Evolutionary conservation across 2,888 invertebrate species (phyloP).

Genomic region (Hydroisotoma schaefferi): DNA sequence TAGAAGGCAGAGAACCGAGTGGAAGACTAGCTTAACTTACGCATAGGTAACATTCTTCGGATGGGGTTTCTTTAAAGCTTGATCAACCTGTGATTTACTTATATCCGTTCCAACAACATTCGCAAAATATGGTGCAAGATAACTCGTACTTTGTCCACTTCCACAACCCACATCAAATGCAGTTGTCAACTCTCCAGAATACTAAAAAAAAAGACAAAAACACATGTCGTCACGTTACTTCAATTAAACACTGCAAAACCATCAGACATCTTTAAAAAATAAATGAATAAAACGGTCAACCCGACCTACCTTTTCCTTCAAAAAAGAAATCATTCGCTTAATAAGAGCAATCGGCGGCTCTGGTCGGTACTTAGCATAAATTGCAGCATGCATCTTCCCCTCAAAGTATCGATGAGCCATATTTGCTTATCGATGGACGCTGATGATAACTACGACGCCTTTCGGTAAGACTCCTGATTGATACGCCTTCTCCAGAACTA

Average conservation of each 20-base stretch:
- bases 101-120: slow-evolving; percentile 55
- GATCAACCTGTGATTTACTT: slow-evolving; percentile 52
- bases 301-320: slow-evolving; percentile 43
- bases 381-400: slow-evolving; percentile 41
- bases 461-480: no score
- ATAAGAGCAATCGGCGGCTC: slow-evolving; percentile 43
- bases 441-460: no score
- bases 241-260: neutral
- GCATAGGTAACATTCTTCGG: neutral
- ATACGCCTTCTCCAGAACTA: no score
- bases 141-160: slow-evolving; percentile 55
- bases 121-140: slow-evolving; percentile 53
- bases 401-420: slow-evolving; percentile 48
- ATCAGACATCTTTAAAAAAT: neutral
- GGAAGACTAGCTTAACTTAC: neutral
- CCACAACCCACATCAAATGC: slow-evolving; percentile 58
- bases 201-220: slow-evolving; percentile 15
- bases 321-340: slow-evolving; percentile 37
- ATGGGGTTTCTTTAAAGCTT: slow-evolving; percentile 50
- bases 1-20: no score
- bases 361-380: slow-evolving; percentile 47
- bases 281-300: neutral
- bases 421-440: no score
- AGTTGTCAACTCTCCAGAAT: slow-evolving; percentile 31
- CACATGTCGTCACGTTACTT: neutral